Evolutionary conservation across 2,113 vertebrate genomes (phyloP).

Genomic region (Verasper variegatus): DNA sequence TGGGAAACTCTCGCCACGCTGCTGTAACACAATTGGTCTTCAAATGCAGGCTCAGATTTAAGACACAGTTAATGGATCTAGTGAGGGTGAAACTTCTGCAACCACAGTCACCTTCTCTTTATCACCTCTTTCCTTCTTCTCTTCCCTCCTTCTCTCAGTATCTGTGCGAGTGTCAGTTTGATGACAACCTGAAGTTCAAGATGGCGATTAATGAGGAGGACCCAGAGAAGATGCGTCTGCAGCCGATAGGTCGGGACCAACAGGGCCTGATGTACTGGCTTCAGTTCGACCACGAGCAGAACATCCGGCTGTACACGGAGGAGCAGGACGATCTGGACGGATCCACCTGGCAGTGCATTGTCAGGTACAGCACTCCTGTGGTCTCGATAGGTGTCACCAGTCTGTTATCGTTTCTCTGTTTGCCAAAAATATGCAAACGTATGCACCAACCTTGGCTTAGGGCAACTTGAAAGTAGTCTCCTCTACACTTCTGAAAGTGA

Average conservation of each 20-base stretch:
- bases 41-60: too few relatives aligned
- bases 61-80: neutral
- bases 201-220: conserved; percentile 95
- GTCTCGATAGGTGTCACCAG: too few relatives aligned
- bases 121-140: neutral
- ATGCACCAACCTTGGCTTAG: too few relatives aligned
- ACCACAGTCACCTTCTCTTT: neutral
- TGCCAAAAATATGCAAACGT: too few relatives aligned
- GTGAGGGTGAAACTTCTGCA: neutral
- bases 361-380: conserved; percentile 75
- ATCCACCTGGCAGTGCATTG: conserved; percentile 95
- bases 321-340: conserved; percentile 97
- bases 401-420: too few relatives aligned
- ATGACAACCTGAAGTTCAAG: conserved; percentile 99
- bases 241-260: conserved; percentile 92
- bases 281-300: conserved; percentile 95
- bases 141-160: conserved; percentile 80
- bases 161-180: conserved; percentile 98
- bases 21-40: too few relatives aligned
- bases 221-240: conserved; percentile 94
- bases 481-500: too few relatives aligned
- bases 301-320: conserved; percentile 95
- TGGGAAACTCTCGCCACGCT: too few relatives aligned
- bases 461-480: too few relatives aligned
- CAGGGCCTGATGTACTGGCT: conserved; percentile 97